Evolutionary conservation across 2,113 vertebrate species (phyloP).

Genomic region (Ciconia boyciana): DNA sequence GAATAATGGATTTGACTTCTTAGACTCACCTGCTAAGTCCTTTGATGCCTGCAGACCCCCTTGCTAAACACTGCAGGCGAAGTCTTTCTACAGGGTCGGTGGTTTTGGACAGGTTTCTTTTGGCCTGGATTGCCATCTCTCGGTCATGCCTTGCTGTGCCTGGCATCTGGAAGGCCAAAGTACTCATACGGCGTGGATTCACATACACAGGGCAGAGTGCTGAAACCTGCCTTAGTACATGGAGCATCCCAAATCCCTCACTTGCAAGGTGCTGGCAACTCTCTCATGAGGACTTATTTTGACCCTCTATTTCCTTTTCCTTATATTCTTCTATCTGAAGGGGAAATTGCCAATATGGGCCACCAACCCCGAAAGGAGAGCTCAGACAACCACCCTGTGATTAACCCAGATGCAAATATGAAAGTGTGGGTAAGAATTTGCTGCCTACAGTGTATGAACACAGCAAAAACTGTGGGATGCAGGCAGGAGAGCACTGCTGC

Average conservation of each 20-base stretch:
- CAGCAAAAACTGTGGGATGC: not conserved
- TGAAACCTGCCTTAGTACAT: not conserved
- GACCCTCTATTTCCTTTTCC: not conserved
- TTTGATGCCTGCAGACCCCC: constrained; percentile 92
- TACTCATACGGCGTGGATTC: rapidly evolving
- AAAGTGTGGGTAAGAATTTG: not conserved
- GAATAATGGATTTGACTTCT: not conserved
- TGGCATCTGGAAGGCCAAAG: constrained; percentile 74
- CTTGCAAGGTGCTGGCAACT: not conserved
- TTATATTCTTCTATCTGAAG: not conserved
- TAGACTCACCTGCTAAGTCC: constrained; percentile 84
- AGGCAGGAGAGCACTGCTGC: not conserved
- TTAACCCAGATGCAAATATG: not conserved
- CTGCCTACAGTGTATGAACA: not conserved
- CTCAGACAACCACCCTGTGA: not conserved
- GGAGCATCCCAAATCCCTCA: not conserved
- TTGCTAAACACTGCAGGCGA: constrained; percentile 83
- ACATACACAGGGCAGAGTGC: not conserved
- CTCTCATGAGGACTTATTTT: not conserved
- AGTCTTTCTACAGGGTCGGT: constrained; percentile 84
- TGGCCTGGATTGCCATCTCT: constrained; percentile 84
- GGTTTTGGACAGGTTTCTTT: constrained; percentile 67
- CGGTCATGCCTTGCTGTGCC: constrained; percentile 88
- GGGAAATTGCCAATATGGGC: not conserved
- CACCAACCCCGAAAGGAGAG: not conserved